These are phyloP conservation scores for Rhinolophus sinicus DNA, from an alignment of 2,113 vertebrate species.

Conservation along the genomic window DNA sequence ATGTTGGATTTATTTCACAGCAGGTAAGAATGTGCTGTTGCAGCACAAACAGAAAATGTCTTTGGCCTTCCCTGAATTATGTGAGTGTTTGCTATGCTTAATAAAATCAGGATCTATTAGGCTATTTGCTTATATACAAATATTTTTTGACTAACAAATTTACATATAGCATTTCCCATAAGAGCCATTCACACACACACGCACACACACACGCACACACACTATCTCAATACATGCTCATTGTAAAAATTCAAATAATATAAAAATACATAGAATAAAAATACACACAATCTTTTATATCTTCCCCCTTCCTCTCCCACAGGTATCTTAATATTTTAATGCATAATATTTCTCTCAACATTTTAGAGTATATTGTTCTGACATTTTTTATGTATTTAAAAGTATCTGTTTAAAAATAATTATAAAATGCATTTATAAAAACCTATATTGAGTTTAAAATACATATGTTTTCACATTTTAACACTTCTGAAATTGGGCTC, in stretches of 20 bases:
- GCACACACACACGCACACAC: neutral
- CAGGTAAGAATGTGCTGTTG: constrained; percentile 59
- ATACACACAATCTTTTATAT: neutral
- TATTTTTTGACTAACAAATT: constrained; percentile 7
- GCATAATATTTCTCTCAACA: neutral
- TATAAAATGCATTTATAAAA: neutral
- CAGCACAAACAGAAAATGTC: constrained; percentile 57
- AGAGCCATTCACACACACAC: neutral
- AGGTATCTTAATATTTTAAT: constrained; percentile 19
- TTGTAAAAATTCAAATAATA: neutral
- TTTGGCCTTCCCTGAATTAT: constrained; percentile 41
- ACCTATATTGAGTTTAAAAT: neutral
- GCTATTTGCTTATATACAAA: neutral
- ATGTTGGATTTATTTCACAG: constrained; percentile 49
- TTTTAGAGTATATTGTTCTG: neutral
- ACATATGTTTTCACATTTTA: neutral
- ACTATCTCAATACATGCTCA: neutral
- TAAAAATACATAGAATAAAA: neutral
- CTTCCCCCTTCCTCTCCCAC: neutral
- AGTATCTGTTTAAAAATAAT: neutral
- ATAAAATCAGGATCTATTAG: constrained; percentile 33
- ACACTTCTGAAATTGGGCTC: neutral
- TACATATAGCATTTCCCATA: neutral
- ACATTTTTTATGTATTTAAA: neutral
- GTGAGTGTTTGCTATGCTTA: neutral